Conservation (phyloP, 2,113 vertebrate species). For the Tringa solitaria region DNA sequence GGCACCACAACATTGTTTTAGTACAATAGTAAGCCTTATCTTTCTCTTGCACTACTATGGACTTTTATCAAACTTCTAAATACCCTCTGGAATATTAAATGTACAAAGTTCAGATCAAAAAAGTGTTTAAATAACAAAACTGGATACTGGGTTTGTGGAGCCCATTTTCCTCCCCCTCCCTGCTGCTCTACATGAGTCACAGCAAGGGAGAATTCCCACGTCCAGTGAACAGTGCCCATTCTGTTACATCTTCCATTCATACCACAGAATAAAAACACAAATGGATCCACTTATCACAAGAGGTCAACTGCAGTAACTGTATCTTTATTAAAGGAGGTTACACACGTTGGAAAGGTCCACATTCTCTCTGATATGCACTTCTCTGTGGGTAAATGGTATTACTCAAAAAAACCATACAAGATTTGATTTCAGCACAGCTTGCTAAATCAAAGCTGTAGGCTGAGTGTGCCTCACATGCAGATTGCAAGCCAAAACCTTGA, state of each 20-base stretch:
- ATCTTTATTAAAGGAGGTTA: not conserved
- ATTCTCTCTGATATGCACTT: not conserved
- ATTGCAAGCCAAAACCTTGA: not conserved
- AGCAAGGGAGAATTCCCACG: conserved; percentile 26
- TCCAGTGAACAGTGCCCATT: conserved; percentile 15
- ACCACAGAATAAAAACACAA: not conserved
- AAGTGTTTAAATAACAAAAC: conserved; percentile 13
- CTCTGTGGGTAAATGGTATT: not conserved
- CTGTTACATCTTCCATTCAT: conserved; percentile 4
- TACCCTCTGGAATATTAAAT: not conserved
- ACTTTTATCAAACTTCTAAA: conserved; percentile 30
- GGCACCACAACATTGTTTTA: conserved; percentile 18
- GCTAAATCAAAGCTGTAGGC: not conserved
- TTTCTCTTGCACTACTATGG: not conserved
- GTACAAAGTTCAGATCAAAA: conserved; percentile 19
- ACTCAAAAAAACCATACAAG: not conserved
- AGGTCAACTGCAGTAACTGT: conserved; percentile 10
- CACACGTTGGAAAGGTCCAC: not conserved
- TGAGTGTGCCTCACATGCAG: not conserved
- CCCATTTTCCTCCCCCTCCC: not conserved
- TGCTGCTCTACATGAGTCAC: not conserved
- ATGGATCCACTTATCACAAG: not conserved
- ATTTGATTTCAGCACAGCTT: not conserved
- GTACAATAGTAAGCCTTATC: conserved; percentile 55
- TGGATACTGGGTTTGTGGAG: not conserved